Evolutionary conservation across 2,888 invertebrate genomes (phyloP).

Genomic region (Orthonychiurus folsomi): DNA sequence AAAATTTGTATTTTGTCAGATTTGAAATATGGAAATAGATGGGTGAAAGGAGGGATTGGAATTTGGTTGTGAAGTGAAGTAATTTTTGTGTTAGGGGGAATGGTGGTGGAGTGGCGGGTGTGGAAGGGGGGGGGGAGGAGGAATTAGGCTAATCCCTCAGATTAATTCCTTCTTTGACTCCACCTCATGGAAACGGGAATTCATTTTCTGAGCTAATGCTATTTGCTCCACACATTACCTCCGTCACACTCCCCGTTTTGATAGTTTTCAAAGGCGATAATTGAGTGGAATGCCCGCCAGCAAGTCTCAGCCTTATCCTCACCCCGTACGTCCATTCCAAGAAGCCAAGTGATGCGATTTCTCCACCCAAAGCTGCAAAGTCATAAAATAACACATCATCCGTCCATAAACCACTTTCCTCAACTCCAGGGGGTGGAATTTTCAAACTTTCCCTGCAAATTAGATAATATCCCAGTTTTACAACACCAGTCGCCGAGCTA

Average conservation of each 20-base stretch:
- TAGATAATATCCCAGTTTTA: no score
- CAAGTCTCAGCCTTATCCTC: no score
- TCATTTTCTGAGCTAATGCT: not conserved
- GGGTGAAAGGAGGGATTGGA: not conserved
- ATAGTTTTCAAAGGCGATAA: not conserved
- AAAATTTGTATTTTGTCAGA: no score
- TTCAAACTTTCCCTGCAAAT: no score
- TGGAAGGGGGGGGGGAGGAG: not conserved
- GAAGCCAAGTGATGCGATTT: no score
- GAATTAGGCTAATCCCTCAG: not conserved
- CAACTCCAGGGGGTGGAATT: no score
- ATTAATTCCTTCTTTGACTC: slow-evolving; percentile 1
- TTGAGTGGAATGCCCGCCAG: not conserved
- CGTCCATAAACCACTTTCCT: no score
- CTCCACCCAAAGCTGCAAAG: no score
- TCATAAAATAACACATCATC: no score
- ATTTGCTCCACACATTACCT: not conserved
- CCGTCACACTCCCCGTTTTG: not conserved
- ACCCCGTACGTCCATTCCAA: no score
- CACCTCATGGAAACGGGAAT: not conserved
- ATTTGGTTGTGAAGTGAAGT: not conserved
- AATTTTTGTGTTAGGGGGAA: not conserved
- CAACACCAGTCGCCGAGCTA: no score
- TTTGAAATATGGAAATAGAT: no score
- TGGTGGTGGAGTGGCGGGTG: not conserved